Conservation (phyloP, 2,888 invertebrate species). For the Tipula vernalis region DNA sequence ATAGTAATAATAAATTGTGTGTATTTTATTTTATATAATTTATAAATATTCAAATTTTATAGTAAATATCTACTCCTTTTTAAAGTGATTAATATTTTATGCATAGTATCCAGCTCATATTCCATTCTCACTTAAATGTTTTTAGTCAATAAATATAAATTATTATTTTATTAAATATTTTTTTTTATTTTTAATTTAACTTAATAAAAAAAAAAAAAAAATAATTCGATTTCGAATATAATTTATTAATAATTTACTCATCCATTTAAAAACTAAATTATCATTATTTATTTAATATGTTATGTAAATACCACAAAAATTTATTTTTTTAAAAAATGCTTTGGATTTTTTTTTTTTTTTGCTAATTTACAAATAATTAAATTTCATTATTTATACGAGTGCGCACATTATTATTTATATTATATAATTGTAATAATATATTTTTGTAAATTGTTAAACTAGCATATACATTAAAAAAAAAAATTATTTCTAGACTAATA, state of each 20-base stretch:
- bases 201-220: not conserved
- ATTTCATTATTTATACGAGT: not conserved
- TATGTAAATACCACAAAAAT: not conserved
- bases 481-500: not conserved
- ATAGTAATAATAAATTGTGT: not conserved
- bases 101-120: not conserved
- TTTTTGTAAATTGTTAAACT: not conserved
- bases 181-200: not conserved
- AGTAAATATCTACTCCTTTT: not conserved
- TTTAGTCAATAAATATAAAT: no score
- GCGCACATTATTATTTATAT: not conserved
- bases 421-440: not conserved
- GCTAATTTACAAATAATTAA: not conserved
- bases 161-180: not conserved
- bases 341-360: not conserved
- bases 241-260: not conserved
- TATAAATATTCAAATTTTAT: not conserved
- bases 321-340: no score
- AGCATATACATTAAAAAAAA: not conserved
- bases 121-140: not conserved
- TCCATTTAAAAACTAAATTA: not conserved
- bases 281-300: not conserved
- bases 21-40: not conserved
- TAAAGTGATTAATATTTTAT: not conserved
- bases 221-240: not conserved